A percentile compares a stretch with the other conserved stretches of the same genome.
Evolutionary conservation across 2,113 vertebrate species (phyloP).

Genomic region (Melanostigma gelatinosum): DNA sequence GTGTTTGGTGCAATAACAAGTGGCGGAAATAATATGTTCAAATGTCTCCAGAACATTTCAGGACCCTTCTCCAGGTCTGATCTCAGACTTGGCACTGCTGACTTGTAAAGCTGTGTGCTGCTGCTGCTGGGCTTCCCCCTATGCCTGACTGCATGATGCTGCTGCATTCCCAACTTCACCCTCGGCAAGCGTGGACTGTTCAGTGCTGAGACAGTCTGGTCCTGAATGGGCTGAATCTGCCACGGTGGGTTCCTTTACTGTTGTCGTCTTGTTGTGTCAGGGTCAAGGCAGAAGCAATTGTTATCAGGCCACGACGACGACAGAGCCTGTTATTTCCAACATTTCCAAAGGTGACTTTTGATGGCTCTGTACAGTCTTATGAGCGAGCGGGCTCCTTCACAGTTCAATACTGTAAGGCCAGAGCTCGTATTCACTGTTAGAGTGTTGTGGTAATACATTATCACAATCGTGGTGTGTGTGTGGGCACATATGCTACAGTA

Average conservation of each 20-base stretch:
- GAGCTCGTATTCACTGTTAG: not conserved
- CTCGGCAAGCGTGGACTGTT: not conserved
- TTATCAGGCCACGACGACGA: constrained; percentile 19
- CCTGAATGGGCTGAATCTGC: constrained; percentile 15
- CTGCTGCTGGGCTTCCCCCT: not conserved
- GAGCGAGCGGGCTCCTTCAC: not conserved
- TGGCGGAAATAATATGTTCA: not conserved
- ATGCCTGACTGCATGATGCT: not conserved
- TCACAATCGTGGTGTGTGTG: not conserved
- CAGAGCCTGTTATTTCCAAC: constrained; percentile 16
- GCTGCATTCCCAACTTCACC: not conserved
- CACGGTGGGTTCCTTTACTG: constrained; percentile 2
- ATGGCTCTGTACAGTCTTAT: constrained; percentile 28
- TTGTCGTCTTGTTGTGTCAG: constrained; percentile 25
- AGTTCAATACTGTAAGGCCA: constrained; percentile 11
- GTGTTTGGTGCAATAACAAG: constrained; percentile 13
- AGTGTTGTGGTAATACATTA: not conserved
- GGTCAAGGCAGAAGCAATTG: constrained; percentile 15
- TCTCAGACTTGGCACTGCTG: constrained; percentile 1
- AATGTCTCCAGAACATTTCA: not conserved
- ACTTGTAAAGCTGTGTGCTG: not conserved
- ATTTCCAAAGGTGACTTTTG: constrained; percentile 45
- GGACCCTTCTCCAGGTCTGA: not conserved
- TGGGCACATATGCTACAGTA: not conserved
- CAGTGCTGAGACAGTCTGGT: not conserved